These are phyloP conservation scores for Heterodera carotae DNA, from an alignment of 1,140 invertebrate genomes.

Conservation along the genomic window DNA sequence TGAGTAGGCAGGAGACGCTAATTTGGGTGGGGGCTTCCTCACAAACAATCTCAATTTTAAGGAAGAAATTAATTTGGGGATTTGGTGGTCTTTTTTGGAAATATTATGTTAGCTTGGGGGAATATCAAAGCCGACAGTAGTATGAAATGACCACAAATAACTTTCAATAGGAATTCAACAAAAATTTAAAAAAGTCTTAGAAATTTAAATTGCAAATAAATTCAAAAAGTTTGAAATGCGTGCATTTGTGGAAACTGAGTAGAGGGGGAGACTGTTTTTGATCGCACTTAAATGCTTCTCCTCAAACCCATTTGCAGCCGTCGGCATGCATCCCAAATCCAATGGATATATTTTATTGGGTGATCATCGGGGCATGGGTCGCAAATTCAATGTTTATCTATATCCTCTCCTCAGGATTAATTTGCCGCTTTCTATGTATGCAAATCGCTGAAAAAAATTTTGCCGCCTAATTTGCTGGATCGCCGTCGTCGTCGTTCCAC, in stretches of 20 bases:
- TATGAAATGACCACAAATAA: no score
- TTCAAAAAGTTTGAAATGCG: neutral
- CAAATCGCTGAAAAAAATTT: neutral
- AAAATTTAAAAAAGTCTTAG: no score
- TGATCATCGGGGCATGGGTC: neutral
- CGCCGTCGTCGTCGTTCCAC: neutral
- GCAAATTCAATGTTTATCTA: no score
- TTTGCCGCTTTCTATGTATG: conserved; percentile 1
- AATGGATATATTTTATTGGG: neutral
- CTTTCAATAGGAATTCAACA: no score
- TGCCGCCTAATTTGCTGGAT: neutral
- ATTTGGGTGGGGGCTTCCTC: no score
- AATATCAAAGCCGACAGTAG: no score
- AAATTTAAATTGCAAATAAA: no score
- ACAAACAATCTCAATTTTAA: no score
- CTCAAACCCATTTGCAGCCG: neutral
- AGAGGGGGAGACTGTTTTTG: neutral
- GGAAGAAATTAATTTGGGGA: no score
- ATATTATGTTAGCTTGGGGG: no score
- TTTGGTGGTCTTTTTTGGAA: no score
- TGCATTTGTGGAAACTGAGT: neutral
- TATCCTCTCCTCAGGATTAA: neutral
- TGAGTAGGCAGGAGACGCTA: no score
- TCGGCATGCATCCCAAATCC: neutral
- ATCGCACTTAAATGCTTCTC: neutral